Base-by-base conservation (phyloP, 64 coral and sea anemone species). In the Montipora foliosa region DNA sequence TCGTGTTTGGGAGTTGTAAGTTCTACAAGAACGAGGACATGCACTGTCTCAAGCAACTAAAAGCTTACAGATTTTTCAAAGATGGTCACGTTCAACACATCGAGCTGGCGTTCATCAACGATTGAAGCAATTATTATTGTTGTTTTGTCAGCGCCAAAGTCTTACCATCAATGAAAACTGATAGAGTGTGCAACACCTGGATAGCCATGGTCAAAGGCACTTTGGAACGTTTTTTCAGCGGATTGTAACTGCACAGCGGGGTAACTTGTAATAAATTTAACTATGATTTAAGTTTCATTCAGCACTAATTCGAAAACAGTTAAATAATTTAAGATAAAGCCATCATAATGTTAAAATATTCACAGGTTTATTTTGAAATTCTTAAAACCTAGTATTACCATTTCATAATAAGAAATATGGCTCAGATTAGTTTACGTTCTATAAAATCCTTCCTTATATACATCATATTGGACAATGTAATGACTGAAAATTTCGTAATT, bases 91-190 rank as follows among this genome's bases (percentile, higher is more conserved):
- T 82, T 21, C 81, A 84, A 84, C 44, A 84, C 81, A 84, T 84
- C 44, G 64, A 82, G 59, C 79, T 82, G 4, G 59, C 51, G 17
- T 64, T 82, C 24, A 82, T 82, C 19, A 58, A 59, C 79, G 51
- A 57, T 21, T 59, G 0, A 59, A 61, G 81, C 58, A 69, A 17
- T 84, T 84, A 69, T n/a, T n/a, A n/a, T n/a, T n/a, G n/a, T 44
- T 84, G 81, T 69, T 84, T 84, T 84, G 81, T 84, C 64, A 84
- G 44, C 13, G 58, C 81, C 55, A 84, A 84, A 69, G 81, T 84
- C 10, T 84, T 84, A 69, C 81, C 81, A 84, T 84, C 81, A 84
- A 84, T 84, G 81, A 61, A 69, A 84, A 84, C 81, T 64, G 81
- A 84, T 84, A 19, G 45, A 79, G 76, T 79, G 46, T 79, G 50